A percentile compares a stretch with the other conserved stretches of the same genome.
These are phyloP conservation scores for Melierax canorus DNA, from an alignment of 2,113 vertebrate genomes.

Conservation along the genomic window DNA sequence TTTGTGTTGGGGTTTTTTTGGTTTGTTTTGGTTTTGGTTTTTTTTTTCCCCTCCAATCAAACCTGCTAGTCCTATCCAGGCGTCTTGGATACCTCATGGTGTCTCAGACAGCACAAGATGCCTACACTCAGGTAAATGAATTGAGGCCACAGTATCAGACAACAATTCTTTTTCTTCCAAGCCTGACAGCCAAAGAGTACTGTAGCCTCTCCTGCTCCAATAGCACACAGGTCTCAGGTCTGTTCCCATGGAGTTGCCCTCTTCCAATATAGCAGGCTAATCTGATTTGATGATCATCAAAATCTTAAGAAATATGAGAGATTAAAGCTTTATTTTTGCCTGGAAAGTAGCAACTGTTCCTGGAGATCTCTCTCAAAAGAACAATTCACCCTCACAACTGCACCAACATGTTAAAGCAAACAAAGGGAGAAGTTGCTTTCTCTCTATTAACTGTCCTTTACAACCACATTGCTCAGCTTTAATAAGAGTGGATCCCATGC, in stretches of 20 bases:
- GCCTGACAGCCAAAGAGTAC: not conserved
- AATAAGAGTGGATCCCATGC: not conserved
- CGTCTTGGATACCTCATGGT: not conserved
- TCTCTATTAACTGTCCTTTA: constrained; percentile 17
- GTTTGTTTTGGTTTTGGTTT: too few relatives aligned
- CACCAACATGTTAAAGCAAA: not conserved
- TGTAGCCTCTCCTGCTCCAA: not conserved
- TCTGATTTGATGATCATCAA: not conserved
- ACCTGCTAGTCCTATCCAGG: not conserved
- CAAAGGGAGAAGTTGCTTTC: not conserved
- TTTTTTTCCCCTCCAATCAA: not conserved
- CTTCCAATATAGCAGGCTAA: not conserved
- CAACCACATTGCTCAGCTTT: not conserved
- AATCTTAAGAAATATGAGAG: not conserved
- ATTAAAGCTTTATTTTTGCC: not conserved
- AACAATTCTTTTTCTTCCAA: not conserved
- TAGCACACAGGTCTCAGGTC: not conserved
- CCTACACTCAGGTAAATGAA: not conserved
- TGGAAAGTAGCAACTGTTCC: not conserved
- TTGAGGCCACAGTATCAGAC: not conserved
- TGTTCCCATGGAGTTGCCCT: not conserved
- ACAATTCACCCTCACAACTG: not conserved
- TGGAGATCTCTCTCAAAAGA: not conserved
- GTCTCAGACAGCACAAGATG: not conserved
- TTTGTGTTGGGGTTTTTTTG: too few relatives aligned